These are phyloP conservation scores for Tuberolachnus salignus DNA, from an alignment of 2,888 invertebrate species.

Conservation along the genomic window DNA sequence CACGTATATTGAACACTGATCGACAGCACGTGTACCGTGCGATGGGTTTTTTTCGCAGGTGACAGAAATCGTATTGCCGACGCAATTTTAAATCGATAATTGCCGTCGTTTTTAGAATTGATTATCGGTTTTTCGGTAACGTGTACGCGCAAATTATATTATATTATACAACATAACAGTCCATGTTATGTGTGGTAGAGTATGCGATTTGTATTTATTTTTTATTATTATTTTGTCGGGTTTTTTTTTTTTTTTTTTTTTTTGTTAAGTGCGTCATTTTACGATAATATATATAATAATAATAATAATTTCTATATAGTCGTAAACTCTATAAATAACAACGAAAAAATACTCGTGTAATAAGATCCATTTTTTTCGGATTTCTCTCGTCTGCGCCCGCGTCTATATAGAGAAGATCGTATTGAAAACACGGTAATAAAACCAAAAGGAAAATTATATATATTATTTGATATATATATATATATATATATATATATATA, in stretches of 20 bases:
- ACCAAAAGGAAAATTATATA: constrained; percentile 20
- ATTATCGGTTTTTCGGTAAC: too few species aligned
- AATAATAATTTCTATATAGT: constrained; percentile 11
- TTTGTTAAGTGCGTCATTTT: not conserved
- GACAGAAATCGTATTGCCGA: too few species aligned
- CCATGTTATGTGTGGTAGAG: not conserved
- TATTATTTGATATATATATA: too few species aligned
- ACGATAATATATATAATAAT: not conserved
- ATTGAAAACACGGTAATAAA: constrained; percentile 46
- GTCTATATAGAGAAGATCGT: constrained; percentile 1
- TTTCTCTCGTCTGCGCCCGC: not conserved
- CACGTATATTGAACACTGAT: too few species aligned
- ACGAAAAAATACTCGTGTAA: constrained; percentile 2
- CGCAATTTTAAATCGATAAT: too few species aligned
- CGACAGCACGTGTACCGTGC: too few species aligned
- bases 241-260: not conserved
- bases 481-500: too few species aligned
- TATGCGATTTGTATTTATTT: not conserved
- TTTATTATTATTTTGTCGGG: too few species aligned
- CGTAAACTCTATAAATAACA: constrained; percentile 21
- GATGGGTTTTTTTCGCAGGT: too few species aligned
- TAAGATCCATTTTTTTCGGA: constrained; percentile 29
- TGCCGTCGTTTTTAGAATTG: too few species aligned
- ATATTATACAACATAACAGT: too few species aligned
- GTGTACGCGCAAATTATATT: too few species aligned